Base-by-base conservation (phyloP, 2,113 vertebrate species). In the Bostrychus sinensis region DNA sequence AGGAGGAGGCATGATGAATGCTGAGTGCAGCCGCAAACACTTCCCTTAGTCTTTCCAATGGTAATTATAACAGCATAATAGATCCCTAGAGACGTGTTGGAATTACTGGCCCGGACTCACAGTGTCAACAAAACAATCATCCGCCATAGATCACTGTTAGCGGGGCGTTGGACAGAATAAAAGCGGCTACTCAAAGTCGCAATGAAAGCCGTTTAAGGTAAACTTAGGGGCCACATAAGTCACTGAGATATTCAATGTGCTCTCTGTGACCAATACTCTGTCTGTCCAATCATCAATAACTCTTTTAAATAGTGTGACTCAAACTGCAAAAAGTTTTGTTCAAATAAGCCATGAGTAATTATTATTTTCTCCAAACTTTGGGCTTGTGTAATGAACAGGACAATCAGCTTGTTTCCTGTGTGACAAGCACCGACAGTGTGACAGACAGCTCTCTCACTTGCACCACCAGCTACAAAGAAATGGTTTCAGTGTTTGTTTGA, bases 11-110 rank as follows among this genome's bases (percentile, higher is more conserved):
- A 70, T 82, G 77, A 88, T 84, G 66, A 80, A 87, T 80, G 72
- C 65, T 23, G 36, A n/a, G 65, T 42, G 72, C 25, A 38, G 51
- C 17, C 56, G 56, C 51, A 71, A 69, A 78, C 64, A 42, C 59
- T 57, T 81, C 68, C 54, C 62, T 43, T 62, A 48, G 66, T 78
- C 62, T 72, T 75, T 80, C 62, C 53, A 74, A 37, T 80, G 74
- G 84, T 86, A 87, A 89, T 88, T 88, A 88, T 71, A 76, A 73
- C 56, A 56, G 62, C 67, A 66, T 81, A 83, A 85, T 84, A 70
- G 62, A 25, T 81, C 84, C 66, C 73, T 4, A 7, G 78, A 79
- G 81, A 72, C 25, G 41, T 5, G 8, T 51, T 56, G 64, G 73
- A 83, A 88, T 78, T 56, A 72, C 80, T 72, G 67, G 57, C 45